These are phyloP conservation scores for Poecilia picta DNA, from an alignment of 2,797 vertebrate species.

Conservation along the genomic window DNA sequence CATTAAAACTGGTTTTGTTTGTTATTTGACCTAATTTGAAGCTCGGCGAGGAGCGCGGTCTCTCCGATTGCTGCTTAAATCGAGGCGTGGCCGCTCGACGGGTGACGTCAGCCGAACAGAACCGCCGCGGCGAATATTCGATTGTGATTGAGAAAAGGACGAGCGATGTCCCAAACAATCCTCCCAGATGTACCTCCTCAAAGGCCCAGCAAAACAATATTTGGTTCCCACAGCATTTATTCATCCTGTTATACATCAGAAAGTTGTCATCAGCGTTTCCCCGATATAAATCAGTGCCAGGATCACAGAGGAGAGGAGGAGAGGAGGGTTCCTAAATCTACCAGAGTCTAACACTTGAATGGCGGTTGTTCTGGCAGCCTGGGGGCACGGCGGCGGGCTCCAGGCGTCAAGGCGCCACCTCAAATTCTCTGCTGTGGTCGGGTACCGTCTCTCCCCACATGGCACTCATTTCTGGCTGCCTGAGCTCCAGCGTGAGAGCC, in stretches of 20 bases:
- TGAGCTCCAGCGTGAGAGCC: slow-evolving; percentile 84
- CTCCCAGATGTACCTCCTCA: slow-evolving; percentile 54
- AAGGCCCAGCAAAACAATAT: slow-evolving; percentile 69
- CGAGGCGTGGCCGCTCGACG: slow-evolving; percentile 30
- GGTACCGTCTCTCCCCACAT: slow-evolving; percentile 89
- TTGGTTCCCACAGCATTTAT: slow-evolving; percentile 74
- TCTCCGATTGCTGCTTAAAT: slow-evolving; percentile 41
- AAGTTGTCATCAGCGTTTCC: slow-evolving; percentile 77
- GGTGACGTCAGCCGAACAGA: slow-evolving; percentile 31
- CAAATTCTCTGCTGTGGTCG: slow-evolving; percentile 92
- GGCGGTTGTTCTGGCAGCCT: slow-evolving; percentile 88
- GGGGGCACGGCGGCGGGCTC: slow-evolving; percentile 87
- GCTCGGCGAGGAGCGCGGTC: slow-evolving; percentile 5
- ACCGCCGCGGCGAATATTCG: slow-evolving; percentile 46
- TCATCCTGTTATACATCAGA: slow-evolving; percentile 76
- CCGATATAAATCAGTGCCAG: slow-evolving; percentile 70
- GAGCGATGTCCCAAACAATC: slow-evolving; percentile 57
- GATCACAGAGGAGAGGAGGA: slow-evolving; percentile 70
- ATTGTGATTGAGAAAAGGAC: slow-evolving; percentile 57
- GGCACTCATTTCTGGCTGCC: slow-evolving; percentile 92
- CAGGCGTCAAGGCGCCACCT: slow-evolving; percentile 93
- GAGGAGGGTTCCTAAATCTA: slow-evolving; percentile 87
- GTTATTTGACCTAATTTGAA: slow-evolving; percentile 30
- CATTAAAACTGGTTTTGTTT: slow-evolving; percentile 33
- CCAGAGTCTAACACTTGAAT: slow-evolving; percentile 89